Base-by-base conservation (phyloP, 2,113 vertebrate species). In the Tyto alba region DNA sequence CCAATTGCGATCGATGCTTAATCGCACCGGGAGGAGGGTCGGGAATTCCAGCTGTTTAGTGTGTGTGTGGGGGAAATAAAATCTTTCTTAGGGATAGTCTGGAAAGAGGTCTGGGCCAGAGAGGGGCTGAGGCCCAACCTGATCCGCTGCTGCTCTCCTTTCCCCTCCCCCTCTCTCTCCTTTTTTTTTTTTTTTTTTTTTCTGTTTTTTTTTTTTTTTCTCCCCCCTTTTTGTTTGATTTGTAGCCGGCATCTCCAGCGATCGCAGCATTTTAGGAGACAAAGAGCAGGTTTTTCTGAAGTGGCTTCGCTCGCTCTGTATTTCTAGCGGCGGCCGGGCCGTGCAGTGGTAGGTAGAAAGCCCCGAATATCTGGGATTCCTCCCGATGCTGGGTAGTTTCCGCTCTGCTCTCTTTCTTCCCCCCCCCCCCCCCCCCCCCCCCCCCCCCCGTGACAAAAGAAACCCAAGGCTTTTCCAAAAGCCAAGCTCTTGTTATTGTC, bases 281-380 rank as follows among this genome's bases (percentile, higher is more conserved):
- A 98, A 98, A 98, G 97, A 97, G 95, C 97, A 97, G 97, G 91
- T 94, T 96, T 93, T 47, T 66, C 88, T 73, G 45, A 91, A 95
- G 91, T 89, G 95, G 63, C 86, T 98, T 74, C 26, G 41, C 97
- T 97, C 43, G 67, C 92, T 74, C 95, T 89, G 88, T 93, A 18
- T 83, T 87, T 68, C 45, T 74, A 56, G 40, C 9, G 4, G 84
- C 14, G 4, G 67, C 30, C 4, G 2, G 69, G 90, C 83, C 5
- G 56, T 93, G 96, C 41, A 50, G 89, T 75, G 89, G 93, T 94
- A 96, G 96, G 96, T 95, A 93, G 95, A 89, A 95, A 96, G 76
- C 94, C 85, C 89, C 30, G 53, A 96, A 85, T 97, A 66, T 23
- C 79, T 88, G 93, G 52, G 92, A 10, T 75, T 85, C 69, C 89